These are phyloP conservation scores for Eubucco bourcierii DNA, from an alignment of 2,113 vertebrate genomes.

Conservation along the genomic window DNA sequence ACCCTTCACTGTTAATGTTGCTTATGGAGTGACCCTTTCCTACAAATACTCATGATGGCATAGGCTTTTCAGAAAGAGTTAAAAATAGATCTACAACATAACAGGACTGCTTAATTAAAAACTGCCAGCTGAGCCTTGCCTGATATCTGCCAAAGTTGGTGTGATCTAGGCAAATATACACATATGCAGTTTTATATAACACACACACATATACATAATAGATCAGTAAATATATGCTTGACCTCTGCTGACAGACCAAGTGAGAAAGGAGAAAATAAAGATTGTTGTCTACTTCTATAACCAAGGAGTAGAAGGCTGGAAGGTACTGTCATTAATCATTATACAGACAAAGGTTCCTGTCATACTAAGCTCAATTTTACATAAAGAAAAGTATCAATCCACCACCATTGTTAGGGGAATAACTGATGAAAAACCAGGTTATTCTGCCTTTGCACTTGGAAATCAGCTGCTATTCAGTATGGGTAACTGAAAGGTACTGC, in stretches of 20 bases:
- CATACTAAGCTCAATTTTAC: not conserved
- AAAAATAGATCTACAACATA: not conserved
- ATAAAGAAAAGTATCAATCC: not conserved
- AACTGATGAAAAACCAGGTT: slow-evolving; percentile 7
- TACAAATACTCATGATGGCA: not conserved
- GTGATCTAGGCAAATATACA: not conserved
- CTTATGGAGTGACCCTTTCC: not conserved
- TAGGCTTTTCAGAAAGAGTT: not conserved
- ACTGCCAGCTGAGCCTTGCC: not conserved
- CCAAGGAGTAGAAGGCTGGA: not conserved
- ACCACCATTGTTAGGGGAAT: not conserved
- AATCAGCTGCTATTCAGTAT: not conserved
- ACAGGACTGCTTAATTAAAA: not conserved
- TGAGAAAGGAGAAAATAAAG: not conserved
- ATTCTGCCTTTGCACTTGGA: not conserved
- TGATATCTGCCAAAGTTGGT: not conserved
- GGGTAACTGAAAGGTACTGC: not conserved
- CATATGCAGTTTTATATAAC: not conserved
- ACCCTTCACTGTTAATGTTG: not conserved
- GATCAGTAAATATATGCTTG: not conserved
- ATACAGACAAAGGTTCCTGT: not conserved
- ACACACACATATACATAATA: not conserved
- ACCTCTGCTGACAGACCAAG: not conserved
- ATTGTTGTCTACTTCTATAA: not conserved
- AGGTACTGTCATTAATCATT: not conserved